A percentile compares a stretch with the other conserved stretches of the same genome.
phyloP scores from a whole-genome alignment of 2,797 vertebrate species.

The Microtus agrestis region DNA sequence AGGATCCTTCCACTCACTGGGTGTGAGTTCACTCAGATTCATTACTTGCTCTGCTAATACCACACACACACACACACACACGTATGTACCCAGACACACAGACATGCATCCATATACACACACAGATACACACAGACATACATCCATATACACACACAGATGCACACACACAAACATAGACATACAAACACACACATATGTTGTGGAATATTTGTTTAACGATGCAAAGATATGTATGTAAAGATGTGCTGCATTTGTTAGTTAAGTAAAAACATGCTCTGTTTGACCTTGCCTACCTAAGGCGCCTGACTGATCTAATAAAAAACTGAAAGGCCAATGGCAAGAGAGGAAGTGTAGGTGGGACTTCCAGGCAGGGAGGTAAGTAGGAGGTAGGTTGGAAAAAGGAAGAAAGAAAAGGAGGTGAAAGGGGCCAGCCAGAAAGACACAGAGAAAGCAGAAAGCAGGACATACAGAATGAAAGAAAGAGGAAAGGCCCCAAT shows the following conservation, averaged over 20 bases:
- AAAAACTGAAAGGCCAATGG: not conserved
- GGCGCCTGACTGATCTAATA: not conserved
- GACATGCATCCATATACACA: not conserved
- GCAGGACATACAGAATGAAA: not conserved
- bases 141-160: not conserved
- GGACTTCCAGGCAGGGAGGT: not conserved
- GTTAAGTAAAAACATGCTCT: not conserved
- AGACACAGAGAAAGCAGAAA: not conserved
- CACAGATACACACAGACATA: not conserved
- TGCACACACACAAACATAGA: not conserved
- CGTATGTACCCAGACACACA: not conserved
- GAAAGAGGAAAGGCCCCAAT: not conserved
- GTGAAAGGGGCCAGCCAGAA: not conserved
- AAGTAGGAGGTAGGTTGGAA: not conserved
- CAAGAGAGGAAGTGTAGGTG: not conserved
- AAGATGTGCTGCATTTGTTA: not conserved
- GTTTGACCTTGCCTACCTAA: not conserved
- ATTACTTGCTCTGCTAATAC: not conserved
- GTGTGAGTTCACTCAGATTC: not conserved
- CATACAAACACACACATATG: not conserved
- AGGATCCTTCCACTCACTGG: not conserved
- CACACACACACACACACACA: not conserved
- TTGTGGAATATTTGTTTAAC: not conserved
- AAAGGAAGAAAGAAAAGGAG: not conserved
- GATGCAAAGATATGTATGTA: not conserved